Base-by-base conservation (phyloP, 2,888 invertebrate genomes). In the Lasius fuliginosus region DNA sequence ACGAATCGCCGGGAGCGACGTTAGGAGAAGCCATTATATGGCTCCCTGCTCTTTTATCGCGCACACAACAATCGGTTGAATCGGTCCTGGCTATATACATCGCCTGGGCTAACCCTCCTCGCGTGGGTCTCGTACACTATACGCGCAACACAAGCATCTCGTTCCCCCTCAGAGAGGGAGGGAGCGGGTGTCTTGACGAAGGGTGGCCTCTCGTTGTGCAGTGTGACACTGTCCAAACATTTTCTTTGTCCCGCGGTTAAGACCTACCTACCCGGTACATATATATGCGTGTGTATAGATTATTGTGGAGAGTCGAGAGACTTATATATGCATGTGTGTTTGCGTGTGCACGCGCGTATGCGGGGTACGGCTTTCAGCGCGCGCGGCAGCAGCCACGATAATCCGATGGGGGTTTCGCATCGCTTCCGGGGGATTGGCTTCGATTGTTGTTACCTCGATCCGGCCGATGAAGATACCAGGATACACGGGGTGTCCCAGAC, bases 151-250 rank as follows among this genome's bases (percentile, higher is more conserved):
- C 82, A 86, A 84, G 68, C 75, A 60, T 73, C 79, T 76, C 65
- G 65, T 36, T 42, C 76, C 68, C 15, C 15, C 12, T 8, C 40
- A 23, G 27, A 64, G n/a, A 40, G 67, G 62, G 67, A 85, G 69
- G 83, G 85, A 82, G 58, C 90, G 92, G 91, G 89, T 89, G 90
- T 90, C 91, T 90, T 92, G 88, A 83, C 85, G 88, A 89, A 92
- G 92, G 92, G 92, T 92, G 91, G 89, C 90, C 90, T 92, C 49
- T 85, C 65, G 85, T 86, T 77, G 90, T 75, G 92, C 91, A 92
- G 93, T 91, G 93, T 93, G 94, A 94, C 94, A 94, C 94, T 94
- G 94, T 94, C 94, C 94, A 94, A 94, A 94, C 94, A 94, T 94
- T 94, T 94, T 94, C 94, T 94, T 94, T 94, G 94, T 94, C 93